Evolutionary conservation across 2,797 vertebrate species (phyloP).

Genomic region (Gadopsis marmoratus): DNA sequence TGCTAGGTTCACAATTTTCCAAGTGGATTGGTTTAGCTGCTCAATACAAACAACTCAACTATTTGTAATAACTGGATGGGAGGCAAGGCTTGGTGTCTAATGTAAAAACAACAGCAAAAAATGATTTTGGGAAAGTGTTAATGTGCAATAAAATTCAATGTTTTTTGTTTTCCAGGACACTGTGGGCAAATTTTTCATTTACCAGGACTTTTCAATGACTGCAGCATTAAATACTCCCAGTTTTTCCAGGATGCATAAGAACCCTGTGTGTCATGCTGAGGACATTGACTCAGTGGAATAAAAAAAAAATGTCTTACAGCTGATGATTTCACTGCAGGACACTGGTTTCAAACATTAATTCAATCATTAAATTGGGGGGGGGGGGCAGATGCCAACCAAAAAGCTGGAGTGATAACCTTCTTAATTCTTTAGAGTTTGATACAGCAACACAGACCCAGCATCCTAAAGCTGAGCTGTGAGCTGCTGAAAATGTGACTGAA

Average conservation of each 20-base stretch:
- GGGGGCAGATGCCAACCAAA: background rate
- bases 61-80: background rate
- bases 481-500: conserved; percentile 1
- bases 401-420: background rate
- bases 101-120: background rate
- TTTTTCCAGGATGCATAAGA: background rate
- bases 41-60: background rate
- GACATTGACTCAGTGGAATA: background rate
- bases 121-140: background rate
- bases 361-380: background rate
- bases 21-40: background rate
- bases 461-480: background rate
- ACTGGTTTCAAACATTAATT: background rate
- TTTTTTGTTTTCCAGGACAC: background rate
- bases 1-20: background rate
- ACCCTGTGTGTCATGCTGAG: background rate
- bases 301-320: background rate
- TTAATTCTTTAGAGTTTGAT: background rate
- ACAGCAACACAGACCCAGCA: background rate
- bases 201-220: background rate
- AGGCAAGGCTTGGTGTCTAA: background rate
- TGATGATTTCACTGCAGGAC: background rate
- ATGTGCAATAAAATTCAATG: background rate
- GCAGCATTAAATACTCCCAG: background rate
- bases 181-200: background rate